These are phyloP conservation scores for Uria aalge DNA, from an alignment of 2,113 vertebrate genomes.

Conservation along the genomic window DNA sequence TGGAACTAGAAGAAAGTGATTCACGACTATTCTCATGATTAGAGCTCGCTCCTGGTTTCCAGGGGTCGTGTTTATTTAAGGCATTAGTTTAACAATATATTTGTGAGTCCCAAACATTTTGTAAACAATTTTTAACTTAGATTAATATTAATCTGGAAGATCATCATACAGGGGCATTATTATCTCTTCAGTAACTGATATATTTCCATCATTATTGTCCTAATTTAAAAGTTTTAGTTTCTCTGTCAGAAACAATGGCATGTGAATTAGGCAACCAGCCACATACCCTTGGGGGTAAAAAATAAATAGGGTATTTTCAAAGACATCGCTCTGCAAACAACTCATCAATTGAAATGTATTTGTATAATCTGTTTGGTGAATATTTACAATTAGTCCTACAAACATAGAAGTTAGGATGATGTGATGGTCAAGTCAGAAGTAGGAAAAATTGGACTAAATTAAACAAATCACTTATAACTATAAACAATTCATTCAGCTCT, in stretches of 20 bases:
- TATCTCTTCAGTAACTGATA: neutral
- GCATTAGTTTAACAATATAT: neutral
- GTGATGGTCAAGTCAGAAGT: neutral
- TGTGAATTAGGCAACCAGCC: neutral
- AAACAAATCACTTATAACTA: neutral
- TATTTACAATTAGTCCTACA: constrained; percentile 11
- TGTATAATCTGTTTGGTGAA: constrained; percentile 22
- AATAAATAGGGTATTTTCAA: neutral
- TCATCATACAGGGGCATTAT: neutral
- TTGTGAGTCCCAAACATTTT: neutral
- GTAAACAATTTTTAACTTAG: neutral
- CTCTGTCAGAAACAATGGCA: neutral
- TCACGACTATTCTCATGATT: neutral
- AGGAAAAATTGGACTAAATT: neutral
- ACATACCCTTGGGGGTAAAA: neutral
- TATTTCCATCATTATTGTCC: neutral
- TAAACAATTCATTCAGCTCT: neutral
- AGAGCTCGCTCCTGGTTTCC: neutral
- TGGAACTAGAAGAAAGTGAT: neutral
- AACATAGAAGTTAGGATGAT: neutral
- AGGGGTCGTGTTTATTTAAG: neutral
- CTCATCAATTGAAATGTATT: neutral
- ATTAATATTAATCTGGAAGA: neutral
- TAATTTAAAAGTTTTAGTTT: neutral
- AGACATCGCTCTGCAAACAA: neutral